Conservation (phyloP, 2,888 invertebrate genomes). For the Rhamnusium bicolor region DNA sequence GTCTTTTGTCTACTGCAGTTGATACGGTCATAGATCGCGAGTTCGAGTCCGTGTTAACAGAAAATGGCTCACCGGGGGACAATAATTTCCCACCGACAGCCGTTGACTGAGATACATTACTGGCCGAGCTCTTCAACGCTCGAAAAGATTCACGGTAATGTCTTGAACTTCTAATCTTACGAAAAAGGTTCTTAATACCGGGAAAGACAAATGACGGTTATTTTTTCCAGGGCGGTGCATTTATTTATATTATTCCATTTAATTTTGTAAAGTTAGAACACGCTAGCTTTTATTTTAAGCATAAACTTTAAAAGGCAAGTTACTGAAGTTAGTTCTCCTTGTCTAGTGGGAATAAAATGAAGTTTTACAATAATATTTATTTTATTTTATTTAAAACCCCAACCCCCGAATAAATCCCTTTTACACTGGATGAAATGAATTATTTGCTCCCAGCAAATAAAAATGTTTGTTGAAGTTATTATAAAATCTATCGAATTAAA, state of each 20-base stretch:
- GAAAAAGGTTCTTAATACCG: constrained; percentile 20
- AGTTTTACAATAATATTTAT: too few relatives aligned
- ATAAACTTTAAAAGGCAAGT: too few relatives aligned
- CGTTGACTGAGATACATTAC: constrained; percentile 44
- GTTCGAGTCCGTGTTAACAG: constrained; percentile 38
- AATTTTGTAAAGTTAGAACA: background rate
- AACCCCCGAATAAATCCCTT: too few relatives aligned
- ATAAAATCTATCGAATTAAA: too few relatives aligned
- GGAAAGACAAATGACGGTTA: constrained; percentile 6
- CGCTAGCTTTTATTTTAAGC: too few relatives aligned
- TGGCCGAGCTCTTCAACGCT: constrained; percentile 3
- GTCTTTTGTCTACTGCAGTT: constrained; percentile 5
- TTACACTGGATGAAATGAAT: too few relatives aligned
- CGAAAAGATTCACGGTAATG: constrained; percentile 18
- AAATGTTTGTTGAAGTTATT: too few relatives aligned
- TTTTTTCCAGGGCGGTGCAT: background rate
- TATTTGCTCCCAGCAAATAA: too few relatives aligned
- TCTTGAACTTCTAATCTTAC: constrained; percentile 13
- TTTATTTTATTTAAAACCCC: too few relatives aligned
- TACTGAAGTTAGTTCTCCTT: too few relatives aligned
- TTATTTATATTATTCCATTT: background rate
- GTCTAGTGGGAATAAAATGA: too few relatives aligned
- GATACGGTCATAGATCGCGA: constrained; percentile 12
- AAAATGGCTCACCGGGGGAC: constrained; percentile 42
- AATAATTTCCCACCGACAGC: constrained; percentile 43